Evolutionary conservation across 2,888 invertebrate genomes (phyloP), one percentile per base, ranked within the genome.

Genomic region (Phaedon cochleariae): DNA sequence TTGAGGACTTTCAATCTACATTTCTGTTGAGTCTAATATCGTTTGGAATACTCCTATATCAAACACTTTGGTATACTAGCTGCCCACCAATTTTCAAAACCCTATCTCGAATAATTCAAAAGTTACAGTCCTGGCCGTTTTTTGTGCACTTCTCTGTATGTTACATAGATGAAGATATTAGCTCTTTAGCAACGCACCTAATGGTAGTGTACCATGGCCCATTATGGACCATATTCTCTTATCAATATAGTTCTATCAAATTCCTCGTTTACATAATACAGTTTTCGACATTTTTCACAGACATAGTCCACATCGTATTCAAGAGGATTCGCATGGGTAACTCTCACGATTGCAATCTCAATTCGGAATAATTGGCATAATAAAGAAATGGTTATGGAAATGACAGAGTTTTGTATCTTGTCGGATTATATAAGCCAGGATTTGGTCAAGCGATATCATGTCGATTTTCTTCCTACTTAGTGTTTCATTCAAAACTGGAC

Each of bases 381-480:
- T 61, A 54, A 54, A 64, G 53, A 59, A 64, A 64, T 54, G 59
- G 53, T 64, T 64, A 64, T 59, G 53, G 59, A 55, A 64, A 64
- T 64, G 53, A 61, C 46, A 46, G 61, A 46, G 22, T 46, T 54
- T 61, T 61, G 46, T 46, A 57, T 17, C 15, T 57, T 22, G 10
- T 57, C 41, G 26, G 12, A 22, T 57, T 57, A 46, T 18, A 57
- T 57, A 57, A 57, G 45, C 41, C n/a, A 22, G 41, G 22, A 57
- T 45, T 22, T 15, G 22, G 45, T 10, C 26, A 57, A 20, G 57
- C 26, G 45, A 26, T 46, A 45, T 26, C 26, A 17, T 26, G 22
- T 57, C 15, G 21, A 22, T 41, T 18, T 21, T 41, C 18, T 7
- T 41, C 7, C 12, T 55, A 41, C 21, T 41, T 37, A 20, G 41